These are phyloP conservation scores for Monochamus alternatus DNA, from an alignment of 2,888 invertebrate genomes.

Conservation along the genomic window DNA sequence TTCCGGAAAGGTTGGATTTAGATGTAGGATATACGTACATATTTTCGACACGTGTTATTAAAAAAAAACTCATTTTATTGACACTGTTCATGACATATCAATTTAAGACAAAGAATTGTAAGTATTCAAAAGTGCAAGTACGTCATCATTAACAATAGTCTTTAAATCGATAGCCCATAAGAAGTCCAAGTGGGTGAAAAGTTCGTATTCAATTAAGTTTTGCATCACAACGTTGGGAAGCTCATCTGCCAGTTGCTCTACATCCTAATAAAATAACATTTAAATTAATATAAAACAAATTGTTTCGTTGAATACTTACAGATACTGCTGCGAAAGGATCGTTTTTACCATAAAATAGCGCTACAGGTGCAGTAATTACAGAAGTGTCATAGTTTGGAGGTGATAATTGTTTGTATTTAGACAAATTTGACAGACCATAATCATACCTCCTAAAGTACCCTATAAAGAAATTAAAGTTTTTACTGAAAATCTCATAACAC, in stretches of 20 bases:
- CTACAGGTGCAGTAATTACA: conserved; percentile 73
- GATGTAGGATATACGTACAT: no score
- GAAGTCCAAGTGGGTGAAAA: conserved; percentile 58
- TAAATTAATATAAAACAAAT: neutral
- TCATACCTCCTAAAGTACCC: conserved; percentile 68
- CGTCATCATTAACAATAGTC: conserved; percentile 37
- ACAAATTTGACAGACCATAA: conserved; percentile 70
- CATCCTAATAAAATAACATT: conserved; percentile 67
- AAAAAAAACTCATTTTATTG: no score
- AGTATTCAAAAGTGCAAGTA: conserved; percentile 34
- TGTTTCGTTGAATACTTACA: conserved; percentile 6
- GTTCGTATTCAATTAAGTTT: conserved; percentile 38
- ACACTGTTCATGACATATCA: no score
- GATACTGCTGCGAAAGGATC: conserved; percentile 75
- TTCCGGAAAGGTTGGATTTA: no score
- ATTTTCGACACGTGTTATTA: no score
- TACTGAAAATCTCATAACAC: no score
- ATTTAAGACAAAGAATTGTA: conserved; percentile 6
- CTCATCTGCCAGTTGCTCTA: conserved; percentile 71
- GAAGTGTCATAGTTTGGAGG: conserved; percentile 74
- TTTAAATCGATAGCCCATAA: conserved; percentile 52
- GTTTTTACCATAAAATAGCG: conserved; percentile 74
- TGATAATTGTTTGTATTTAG: conserved; percentile 70
- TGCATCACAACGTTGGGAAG: conserved; percentile 66
- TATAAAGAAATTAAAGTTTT: conserved; percentile 16